A percentile compares a stretch with the other conserved stretches of the same genome.
phyloP scores from a whole-genome alignment of 2,888 invertebrate genomes.

The Pharmacophagus antenor region DNA sequence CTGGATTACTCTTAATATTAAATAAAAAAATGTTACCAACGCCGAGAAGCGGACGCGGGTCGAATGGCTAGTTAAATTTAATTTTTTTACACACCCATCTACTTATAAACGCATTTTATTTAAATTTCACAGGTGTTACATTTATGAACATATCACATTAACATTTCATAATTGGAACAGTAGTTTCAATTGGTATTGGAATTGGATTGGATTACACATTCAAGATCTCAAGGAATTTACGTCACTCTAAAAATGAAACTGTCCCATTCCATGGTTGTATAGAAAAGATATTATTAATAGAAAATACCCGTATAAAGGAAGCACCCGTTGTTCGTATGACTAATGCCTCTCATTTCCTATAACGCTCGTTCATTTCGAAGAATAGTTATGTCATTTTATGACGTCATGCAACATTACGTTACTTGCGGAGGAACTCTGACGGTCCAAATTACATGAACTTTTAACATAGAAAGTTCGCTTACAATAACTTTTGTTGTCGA shows the following conservation, averaged over 20 bases:
- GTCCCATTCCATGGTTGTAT: background rate
- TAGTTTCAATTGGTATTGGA: too few species aligned
- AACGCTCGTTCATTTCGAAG: slow-evolving; percentile 1
- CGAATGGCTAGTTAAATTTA: too few species aligned
- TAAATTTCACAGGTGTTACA: too few species aligned
- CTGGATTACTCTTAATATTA: too few species aligned
- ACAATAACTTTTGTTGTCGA: background rate
- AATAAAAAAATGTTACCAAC: too few species aligned
- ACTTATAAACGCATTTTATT: too few species aligned
- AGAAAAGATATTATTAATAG: background rate
- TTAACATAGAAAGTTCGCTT: background rate
- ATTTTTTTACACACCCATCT: too few species aligned
- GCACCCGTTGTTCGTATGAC: slow-evolving; percentile 16
- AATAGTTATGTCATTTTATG: slow-evolving; percentile 9
- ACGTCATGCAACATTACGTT: slow-evolving; percentile 21
- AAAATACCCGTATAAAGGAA: slow-evolving; percentile 1
- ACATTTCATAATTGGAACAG: too few species aligned
- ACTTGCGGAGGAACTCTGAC: background rate
- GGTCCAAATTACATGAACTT: background rate
- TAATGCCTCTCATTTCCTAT: slow-evolving; percentile 18
- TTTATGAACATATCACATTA: too few species aligned
- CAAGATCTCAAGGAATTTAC: too few species aligned
- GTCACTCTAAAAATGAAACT: background rate
- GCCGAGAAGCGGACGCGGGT: too few species aligned
- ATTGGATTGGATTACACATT: too few species aligned